A percentile compares a stretch with the other conserved stretches of the same genome.
These are phyloP conservation scores for Sorex araneus DNA, from an alignment of 2,113 vertebrate genomes.

Conservation along the genomic window DNA sequence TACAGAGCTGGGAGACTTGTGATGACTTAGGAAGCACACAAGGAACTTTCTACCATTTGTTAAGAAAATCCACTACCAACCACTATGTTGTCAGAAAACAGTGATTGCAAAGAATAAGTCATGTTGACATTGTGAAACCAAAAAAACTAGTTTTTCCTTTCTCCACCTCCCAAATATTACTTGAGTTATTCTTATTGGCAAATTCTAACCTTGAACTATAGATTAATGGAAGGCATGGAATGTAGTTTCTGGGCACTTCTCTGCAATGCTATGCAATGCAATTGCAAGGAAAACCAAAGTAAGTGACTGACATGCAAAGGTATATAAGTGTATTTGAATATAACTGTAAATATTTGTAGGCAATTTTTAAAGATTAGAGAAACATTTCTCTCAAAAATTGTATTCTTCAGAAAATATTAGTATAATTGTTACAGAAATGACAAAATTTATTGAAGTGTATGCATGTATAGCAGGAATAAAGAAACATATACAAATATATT, in stretches of 20 bases:
- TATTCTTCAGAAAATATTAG: too few relatives aligned
- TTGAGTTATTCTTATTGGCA: background rate
- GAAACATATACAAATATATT: background rate
- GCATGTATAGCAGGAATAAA: too few relatives aligned
- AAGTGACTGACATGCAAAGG: background rate
- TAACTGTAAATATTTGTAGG: too few relatives aligned
- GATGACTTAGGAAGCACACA: too few relatives aligned
- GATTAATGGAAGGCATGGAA: background rate
- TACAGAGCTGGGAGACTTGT: too few relatives aligned
- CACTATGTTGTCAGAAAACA: too few relatives aligned
- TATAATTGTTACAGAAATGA: too few relatives aligned
- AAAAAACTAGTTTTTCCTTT: background rate
- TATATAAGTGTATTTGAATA: background rate
- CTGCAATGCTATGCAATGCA: background rate
- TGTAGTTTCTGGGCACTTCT: background rate
- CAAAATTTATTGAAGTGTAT: too few relatives aligned
- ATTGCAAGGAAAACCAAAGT: background rate
- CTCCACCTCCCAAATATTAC: background rate
- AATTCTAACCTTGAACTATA: background rate
- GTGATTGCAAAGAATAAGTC: too few relatives aligned
- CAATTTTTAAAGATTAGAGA: background rate
- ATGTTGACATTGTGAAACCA: background rate
- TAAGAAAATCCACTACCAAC: background rate
- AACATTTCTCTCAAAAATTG: background rate
- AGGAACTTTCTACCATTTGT: background rate